Evolutionary conservation across 2,113 vertebrate genomes (phyloP), one percentile per base, ranked within the genome.

Genomic region (Cisticola juncidis): DNA sequence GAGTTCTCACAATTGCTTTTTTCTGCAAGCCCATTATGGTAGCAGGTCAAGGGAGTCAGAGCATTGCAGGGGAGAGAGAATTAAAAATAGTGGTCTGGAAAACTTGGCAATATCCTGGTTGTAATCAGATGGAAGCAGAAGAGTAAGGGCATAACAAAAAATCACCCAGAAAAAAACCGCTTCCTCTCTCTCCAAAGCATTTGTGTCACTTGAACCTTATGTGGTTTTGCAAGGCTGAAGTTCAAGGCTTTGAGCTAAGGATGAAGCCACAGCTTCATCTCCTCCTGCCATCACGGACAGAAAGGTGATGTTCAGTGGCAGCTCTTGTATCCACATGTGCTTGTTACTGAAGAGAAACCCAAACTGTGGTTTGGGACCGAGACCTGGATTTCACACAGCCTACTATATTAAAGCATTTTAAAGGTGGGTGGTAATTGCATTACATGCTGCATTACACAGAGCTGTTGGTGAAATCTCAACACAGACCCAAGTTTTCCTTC

Each of bases 1-100:
- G 86, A 95, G 74, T 86, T 90, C 87, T 70, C 51, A 57, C 86
- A 93, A 82, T 88, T 95, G 87, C 88, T 95, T 96, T 89, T 88
- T 50, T 53, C 65, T 65, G 56, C 1, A 7, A 97, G 90, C 14
- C 10, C 72, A 61, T 87, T 86, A 72, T 22, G 57, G 77, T n/a
- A 83, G 72, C 50, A 51, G 92, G 89, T 91, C 70, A 81, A 94
- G 42, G 64, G 54, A 95, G 86, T 53, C 78, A 94, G 66, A 68
- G 65, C 79, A 85, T 48, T 78, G 45, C 77, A 79, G 64, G 25
- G 28, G 25, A 79, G 66, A 87, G 65, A 91, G 48, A 95, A 90
- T 91, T 84, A 81, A 81, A 95, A 95, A 73, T 29, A 88, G 81
- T 40, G 56, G 48, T n/a, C 64, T 53, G 36, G 76, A 78, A 96